Base-by-base conservation (phyloP, 2,113 vertebrate species). In the Cygnus buccinator region DNA sequence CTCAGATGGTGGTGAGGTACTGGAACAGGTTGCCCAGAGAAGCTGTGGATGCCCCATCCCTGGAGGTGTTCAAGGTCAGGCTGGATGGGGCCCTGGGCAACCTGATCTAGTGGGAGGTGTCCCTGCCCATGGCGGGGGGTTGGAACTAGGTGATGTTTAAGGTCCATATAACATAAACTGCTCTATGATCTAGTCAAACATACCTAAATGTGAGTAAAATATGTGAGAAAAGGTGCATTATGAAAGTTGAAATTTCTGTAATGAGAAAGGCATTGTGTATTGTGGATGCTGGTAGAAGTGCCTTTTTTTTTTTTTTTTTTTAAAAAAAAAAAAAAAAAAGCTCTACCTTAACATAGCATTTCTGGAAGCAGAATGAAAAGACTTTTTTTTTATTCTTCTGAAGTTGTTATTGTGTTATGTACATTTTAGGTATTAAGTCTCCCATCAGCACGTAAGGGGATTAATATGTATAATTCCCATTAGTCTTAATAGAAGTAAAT, bases 401-500 rank as follows among this genome's bases (percentile, higher is more conserved):
- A 89, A 90, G n/a, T 87, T 90, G 10, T 57, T 87, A 29, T 16
- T 88, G n/a, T 84, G 37, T 46, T 87, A 22, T 65, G 29, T 92
- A 57, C 75, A 63, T 13, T 50, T 74, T 41, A 80, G 22, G 9
- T 87, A 62, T 76, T 91, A 85, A 92, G 57, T 88, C 85, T 91
- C 74, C 88, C 72, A 90, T 88, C 84, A 81, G 52, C 48, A 68
- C n/a, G 14, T 74, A 87, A 94, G 61, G 67, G 57, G 68, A 95
- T 96, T 95, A 84, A 73, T 90, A 80, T 55, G 31, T 70, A 41
- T 97, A 96, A 89, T 95, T 92, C 83, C 52, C 54, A 46, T 95
- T 94, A 79, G n/a, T 75, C 48, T 95, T 95, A 89, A 93, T 61
- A 82, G 50, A 28, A 95, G 13, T 84, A 97, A 95, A 96, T 95